Percentiles rank a stretch among this genome's conserved stretches.
Conservation (phyloP, 2,888 invertebrate species). For the Acanthococcus lagerstroemiae region DNA sequence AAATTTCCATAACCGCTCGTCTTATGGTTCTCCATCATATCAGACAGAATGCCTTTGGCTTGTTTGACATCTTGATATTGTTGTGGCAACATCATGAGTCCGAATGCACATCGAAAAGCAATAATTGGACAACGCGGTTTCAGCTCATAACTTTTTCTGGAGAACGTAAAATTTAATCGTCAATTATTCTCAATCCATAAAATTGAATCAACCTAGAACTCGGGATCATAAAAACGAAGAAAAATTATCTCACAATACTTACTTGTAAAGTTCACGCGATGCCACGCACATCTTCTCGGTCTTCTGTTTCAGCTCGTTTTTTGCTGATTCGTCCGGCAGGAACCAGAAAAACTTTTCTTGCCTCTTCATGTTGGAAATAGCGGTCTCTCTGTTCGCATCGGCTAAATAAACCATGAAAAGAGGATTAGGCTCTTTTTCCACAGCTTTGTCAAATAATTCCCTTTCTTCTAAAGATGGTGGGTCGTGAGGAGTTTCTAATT, state of each 20-base stretch:
- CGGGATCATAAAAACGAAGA: neutral
- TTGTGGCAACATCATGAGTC: neutral
- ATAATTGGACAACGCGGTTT: neutral
- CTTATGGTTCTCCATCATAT: neutral
- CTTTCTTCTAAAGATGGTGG: neutral
- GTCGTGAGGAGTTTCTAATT: neutral
- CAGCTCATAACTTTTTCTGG: neutral
- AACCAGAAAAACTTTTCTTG: neutral
- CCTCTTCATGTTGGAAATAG: neutral
- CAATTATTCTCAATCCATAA: neutral
- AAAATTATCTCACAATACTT: neutral
- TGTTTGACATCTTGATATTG: neutral
- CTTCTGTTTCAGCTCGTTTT: neutral
- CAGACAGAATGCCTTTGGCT: neutral
- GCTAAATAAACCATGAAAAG: neutral
- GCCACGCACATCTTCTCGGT: neutral
- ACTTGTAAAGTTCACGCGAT: neutral
- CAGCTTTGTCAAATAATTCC: neutral
- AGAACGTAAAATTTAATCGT: neutral
- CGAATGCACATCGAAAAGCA: neutral
- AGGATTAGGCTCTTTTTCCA: neutral
- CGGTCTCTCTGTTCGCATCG: neutral
- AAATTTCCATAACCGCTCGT: neutral
- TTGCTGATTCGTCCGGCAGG: neutral
- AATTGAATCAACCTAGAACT: neutral